Evolutionary conservation across 2,113 vertebrate genomes (phyloP).

Genomic region (Abramis brama): DNA sequence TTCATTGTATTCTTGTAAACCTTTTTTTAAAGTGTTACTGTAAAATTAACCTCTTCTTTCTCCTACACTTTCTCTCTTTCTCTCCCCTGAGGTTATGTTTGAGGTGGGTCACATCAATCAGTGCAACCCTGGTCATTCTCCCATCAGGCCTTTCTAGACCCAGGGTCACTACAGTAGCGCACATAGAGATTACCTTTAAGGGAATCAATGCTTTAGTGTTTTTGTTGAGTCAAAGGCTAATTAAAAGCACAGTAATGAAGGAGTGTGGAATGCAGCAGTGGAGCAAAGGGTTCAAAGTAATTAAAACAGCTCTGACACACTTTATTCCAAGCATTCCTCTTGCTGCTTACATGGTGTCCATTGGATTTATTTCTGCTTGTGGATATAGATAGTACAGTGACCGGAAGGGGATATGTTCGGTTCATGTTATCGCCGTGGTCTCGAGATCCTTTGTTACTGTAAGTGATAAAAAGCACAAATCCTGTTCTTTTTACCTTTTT

Average conservation of each 20-base stretch:
- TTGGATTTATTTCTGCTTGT: not conserved
- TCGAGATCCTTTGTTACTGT: too few relatives aligned
- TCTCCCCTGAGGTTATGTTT: not conserved
- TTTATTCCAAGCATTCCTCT: slow-evolving; percentile 16
- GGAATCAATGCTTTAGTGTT: slow-evolving; percentile 77
- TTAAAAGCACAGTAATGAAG: slow-evolving; percentile 73
- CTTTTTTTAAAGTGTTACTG: too few relatives aligned
- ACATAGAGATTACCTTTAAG: slow-evolving; percentile 75
- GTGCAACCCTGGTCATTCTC: slow-evolving; percentile 69
- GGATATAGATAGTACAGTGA: not conserved
- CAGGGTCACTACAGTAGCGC: slow-evolving; percentile 72
- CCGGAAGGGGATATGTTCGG: too few relatives aligned
- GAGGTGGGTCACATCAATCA: slow-evolving; percentile 62
- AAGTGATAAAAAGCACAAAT: too few relatives aligned
- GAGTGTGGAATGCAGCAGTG: slow-evolving; percentile 51
- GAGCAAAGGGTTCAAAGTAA: slow-evolving; percentile 23
- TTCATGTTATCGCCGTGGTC: too few relatives aligned
- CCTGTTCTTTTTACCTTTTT: too few relatives aligned
- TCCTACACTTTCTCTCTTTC: not conserved
- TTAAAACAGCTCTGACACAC: slow-evolving; percentile 27
- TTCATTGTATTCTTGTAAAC: too few relatives aligned
- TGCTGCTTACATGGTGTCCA: not conserved
- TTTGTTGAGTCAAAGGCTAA: slow-evolving; percentile 72
- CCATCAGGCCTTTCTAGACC: slow-evolving; percentile 64
- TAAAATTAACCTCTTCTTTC: not conserved